Base-by-base conservation (phyloP, 2,888 invertebrate species). In the Conops quadrifasciatus region DNA sequence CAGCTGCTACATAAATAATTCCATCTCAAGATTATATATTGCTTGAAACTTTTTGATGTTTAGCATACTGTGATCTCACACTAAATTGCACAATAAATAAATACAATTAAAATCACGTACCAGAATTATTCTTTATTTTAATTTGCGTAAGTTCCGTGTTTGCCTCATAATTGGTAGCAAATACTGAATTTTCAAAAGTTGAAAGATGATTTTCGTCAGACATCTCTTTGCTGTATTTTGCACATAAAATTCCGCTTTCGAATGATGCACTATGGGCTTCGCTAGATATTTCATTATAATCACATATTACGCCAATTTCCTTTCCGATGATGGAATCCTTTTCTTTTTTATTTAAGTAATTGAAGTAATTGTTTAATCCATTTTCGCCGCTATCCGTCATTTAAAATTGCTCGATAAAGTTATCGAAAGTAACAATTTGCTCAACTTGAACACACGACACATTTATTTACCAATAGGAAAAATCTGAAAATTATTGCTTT, bases 291-390 rank as follows among this genome's bases (percentile, higher is more conserved):
- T 83, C 68, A 49, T 71, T 71, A 3, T 30, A 67, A 19, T 71
- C 71, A 71, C 73, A 26, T 75, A 56, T 53, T 66, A 56, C 43
- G n/a, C 2, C 67, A 28, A 15, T 16, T 71, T 75, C 13, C 76
- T n/a, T n/a, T n/a, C n/a, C n/a, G n/a, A n/a, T 77, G 21, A 71
- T 36, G n/a, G 45, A 21, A 19, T 65, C 88, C 30, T 88, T 88
- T 77, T 90, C 90, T 75, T 94, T 93, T 80, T 93, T 93, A 79
- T 94, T 93, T 82, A 94, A 94, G 21, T 92, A 92, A 73, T 92
- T 92, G 75, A 95, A 87, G 80, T 94, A 95, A 60, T 91, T 91
- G 81, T 94, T 93, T 76, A 95, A 90, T 79, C 88, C 87, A 60
- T 67, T 60, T 19, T 67, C 43, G 13, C 45, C 60, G n/a, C 26